A percentile compares a stretch with the other conserved stretches of the same genome.
Conservation (phyloP, 2,888 invertebrate genomes). For the Psococerastis gibbosa region DNA sequence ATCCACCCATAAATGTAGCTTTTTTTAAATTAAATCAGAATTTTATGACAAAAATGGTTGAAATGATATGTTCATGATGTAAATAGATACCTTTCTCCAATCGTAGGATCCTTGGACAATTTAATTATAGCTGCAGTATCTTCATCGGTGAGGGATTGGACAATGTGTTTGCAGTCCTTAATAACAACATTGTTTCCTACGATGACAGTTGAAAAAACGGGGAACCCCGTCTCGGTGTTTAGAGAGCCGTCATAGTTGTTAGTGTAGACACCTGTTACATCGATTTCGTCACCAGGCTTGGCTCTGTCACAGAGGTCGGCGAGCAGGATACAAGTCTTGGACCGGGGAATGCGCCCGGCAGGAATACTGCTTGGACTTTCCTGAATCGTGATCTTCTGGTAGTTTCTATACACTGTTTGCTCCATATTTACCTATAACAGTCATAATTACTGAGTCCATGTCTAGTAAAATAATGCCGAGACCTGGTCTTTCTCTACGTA, state of each 20-base stretch:
- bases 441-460: too few species aligned
- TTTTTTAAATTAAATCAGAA: too few species aligned
- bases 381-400: constrained; percentile 93
- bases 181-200: constrained; percentile 38
- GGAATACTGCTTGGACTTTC: constrained; percentile 96
- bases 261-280: constrained; percentile 85
- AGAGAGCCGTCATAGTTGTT: constrained; percentile 96
- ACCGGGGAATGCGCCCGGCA: constrained; percentile 90
- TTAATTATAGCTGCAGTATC: constrained; percentile 75
- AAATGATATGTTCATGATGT: too few species aligned
- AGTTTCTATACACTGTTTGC: constrained; percentile 94
- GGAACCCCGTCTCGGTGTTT: constrained; percentile 66
- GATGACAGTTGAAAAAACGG: constrained; percentile 81
- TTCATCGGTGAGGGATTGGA: constrained; percentile 87
- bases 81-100: constrained; percentile 53
- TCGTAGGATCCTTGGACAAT: constrained; percentile 72
- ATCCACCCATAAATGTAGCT: too few species aligned
- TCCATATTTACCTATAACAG: constrained; percentile 99
- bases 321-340: constrained; percentile 87
- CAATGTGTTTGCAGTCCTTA: constrained; percentile 84
- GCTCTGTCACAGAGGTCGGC: constrained; percentile 92
- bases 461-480: too few species aligned
- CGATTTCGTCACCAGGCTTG: constrained; percentile 97
- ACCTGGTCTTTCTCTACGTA: too few species aligned
- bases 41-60: too few species aligned